Percentiles rank a stretch among this genome's conserved stretches.
phyloP scores from a whole-genome alignment of 2,797 vertebrate genomes.

The Nyctibius grandis region DNA sequence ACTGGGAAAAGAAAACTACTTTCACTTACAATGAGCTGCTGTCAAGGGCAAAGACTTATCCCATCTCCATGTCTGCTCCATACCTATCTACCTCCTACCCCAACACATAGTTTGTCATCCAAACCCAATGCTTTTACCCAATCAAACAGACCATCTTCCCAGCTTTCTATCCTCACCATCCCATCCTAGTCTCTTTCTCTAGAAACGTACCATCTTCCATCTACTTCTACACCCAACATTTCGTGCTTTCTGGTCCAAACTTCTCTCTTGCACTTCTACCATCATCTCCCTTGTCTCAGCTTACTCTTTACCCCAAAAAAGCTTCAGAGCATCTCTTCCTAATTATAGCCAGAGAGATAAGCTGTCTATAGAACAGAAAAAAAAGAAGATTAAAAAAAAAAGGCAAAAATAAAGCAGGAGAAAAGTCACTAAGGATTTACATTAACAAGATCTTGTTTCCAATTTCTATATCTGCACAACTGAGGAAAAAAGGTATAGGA shows the following conservation, averaged over 20 bases:
- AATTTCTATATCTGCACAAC: neutral
- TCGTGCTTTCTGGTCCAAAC: neutral
- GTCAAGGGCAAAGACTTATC: neutral
- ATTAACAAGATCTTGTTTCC: neutral
- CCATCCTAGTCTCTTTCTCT: neutral
- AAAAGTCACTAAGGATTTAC: neutral
- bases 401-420: neutral
- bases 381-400: rapidly evolving
- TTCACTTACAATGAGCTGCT: neutral
- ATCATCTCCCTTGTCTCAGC: neutral
- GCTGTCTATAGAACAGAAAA: neutral
- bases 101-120: neutral
- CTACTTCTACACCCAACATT: neutral
- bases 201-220: neutral
- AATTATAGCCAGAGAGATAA: neutral
- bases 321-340: neutral
- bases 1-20: neutral
- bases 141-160: neutral
- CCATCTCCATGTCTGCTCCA: neutral
- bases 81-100: neutral
- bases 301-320: neutral
- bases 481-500: neutral
- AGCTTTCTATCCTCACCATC: neutral
- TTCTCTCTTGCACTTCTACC: neutral
- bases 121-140: neutral